Evolutionary conservation across 2,113 vertebrate genomes (phyloP), one percentile per base, ranked within the genome.

Genomic region (Hyperopisus bebe): DNA sequence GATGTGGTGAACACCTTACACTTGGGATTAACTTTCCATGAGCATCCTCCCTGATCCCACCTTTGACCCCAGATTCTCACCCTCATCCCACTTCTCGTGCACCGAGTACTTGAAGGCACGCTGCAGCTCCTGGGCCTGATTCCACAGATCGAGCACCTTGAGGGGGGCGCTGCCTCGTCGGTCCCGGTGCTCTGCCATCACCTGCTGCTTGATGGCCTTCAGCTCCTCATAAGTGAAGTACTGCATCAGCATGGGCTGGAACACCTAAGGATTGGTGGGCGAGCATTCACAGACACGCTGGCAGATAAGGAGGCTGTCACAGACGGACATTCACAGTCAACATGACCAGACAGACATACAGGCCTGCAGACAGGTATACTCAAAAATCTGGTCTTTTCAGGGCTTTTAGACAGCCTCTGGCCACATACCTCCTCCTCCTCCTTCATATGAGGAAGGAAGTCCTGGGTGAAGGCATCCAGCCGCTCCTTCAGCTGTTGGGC

Each of bases 171-270:
- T 96, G 19, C 90, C 92, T 92, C 97, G 97, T 48, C 97, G 97
- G 44, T 96, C 97, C 94, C 97, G 95, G 93, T 99, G 98, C 50
- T 99, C 98, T 0, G 97, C 98, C 46, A 99, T 99, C 94, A 99
- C 98, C 95, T 98, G 97, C 92, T 98, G 98, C 94, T 99, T 99
- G 92, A 99, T 99, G 93, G 97, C 98, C 94, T 99, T 99, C 89
- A 99, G 92, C 94, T 99, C 98, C 92, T 99, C 98, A 0, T 99
- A 99, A 74, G 97, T 97, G 91, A 99, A 99, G 94, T 99, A 98
- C 94, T 99, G 96, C 98, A 99, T 99, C 93, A 99, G 97, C 98
- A 99, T 98, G 55, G 98, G 98, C 96, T 99, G 98, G 91, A 99
- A 99, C 92, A 99, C 98, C 98, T 99, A 94, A 42, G 9, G n/a